phyloP scores from a whole-genome alignment of 2,797 vertebrate genomes.

The Semotilus atromaculatus region DNA sequence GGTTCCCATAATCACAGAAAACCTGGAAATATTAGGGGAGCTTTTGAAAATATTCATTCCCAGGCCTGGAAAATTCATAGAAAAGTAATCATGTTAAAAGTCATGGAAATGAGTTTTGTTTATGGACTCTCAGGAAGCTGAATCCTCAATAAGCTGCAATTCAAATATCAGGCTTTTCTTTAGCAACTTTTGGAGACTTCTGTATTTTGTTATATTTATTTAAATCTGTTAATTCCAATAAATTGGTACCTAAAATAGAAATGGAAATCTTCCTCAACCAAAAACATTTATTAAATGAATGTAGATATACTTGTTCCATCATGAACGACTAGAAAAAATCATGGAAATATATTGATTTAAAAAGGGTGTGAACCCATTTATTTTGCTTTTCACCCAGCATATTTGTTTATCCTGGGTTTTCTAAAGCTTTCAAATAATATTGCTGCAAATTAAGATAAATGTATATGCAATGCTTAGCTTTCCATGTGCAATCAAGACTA shows the following conservation, averaged over 20 bases:
- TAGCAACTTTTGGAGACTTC: background rate
- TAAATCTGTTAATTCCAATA: too few relatives aligned
- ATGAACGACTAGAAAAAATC: background rate
- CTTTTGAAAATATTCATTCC: background rate
- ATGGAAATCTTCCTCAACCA: background rate
- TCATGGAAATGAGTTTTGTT: background rate
- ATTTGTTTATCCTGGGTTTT: background rate
- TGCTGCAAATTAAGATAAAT: background rate
- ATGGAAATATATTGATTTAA: background rate
- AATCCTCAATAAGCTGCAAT: background rate
- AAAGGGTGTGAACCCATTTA: background rate
- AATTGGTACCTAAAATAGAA: background rate
- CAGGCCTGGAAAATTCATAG: background rate
- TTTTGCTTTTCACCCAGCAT: background rate
- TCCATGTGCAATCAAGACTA: constrained; percentile 13
- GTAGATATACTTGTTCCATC: background rate
- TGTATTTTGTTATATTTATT: background rate
- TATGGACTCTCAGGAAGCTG: background rate
- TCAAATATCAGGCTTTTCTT: background rate
- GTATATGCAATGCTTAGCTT: background rate
- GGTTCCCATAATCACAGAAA: background rate
- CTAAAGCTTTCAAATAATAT: background rate
- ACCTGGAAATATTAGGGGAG: background rate
- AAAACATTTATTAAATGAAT: background rate
- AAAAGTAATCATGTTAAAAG: background rate